Evolutionary conservation across 1,140 invertebrate species (phyloP).

Genomic region (Gonioctena quinquepunctata): DNA sequence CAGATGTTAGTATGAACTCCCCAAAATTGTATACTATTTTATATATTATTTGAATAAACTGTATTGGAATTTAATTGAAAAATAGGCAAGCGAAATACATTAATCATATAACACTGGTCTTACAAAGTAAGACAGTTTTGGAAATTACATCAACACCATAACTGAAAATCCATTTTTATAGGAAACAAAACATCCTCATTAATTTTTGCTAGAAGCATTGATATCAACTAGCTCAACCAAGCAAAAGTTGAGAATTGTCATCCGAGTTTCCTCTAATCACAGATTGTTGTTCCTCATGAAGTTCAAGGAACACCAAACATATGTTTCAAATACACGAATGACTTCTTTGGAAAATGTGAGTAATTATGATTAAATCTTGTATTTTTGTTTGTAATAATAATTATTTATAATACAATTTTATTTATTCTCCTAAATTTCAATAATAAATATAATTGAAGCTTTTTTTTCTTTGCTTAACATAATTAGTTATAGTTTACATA

Average conservation of each 20-base stretch:
- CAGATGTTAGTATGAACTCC: background rate
- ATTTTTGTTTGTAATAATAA: too few relatives aligned
- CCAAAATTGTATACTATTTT: background rate
- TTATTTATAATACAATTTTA: too few relatives aligned
- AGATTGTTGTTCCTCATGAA: background rate
- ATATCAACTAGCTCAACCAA: background rate
- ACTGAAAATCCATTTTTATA: too few relatives aligned
- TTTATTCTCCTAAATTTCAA: too few relatives aligned
- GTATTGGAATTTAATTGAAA: background rate
- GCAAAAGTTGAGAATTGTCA: background rate
- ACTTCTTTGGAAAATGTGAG: background rate
- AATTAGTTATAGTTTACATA: too few relatives aligned
- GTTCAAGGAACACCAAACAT: background rate
- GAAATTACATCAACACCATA: too few relatives aligned
- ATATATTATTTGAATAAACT: background rate
- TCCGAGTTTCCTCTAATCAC: background rate
- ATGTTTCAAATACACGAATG: background rate
- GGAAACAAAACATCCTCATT: background rate
- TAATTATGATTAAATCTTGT: too few relatives aligned
- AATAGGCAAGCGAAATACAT: too few relatives aligned
- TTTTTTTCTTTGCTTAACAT: too few relatives aligned
- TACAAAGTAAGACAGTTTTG: too few relatives aligned
- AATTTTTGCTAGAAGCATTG: background rate
- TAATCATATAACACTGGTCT: too few relatives aligned
- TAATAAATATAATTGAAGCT: too few relatives aligned